Evolutionary conservation across 1,140 invertebrate species (phyloP), one percentile per base, ranked within the genome.

Genomic region (Lepidurus apus): DNA sequence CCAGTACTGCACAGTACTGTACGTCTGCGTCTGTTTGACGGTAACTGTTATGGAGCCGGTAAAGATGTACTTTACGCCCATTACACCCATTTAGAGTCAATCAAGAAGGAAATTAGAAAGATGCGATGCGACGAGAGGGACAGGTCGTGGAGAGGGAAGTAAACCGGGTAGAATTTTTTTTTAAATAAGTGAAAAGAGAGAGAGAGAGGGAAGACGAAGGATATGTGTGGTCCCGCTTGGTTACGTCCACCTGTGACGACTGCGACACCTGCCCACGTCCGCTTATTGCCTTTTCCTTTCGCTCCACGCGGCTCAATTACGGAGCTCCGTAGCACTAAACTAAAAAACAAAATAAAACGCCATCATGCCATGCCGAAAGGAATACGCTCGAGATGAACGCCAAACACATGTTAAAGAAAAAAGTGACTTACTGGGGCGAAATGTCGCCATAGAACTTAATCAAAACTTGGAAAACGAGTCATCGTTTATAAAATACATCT

Each of bases 181-280:
- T 4, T 1, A 34, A 34, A 34, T 34, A 34, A 65, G 53, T 65
- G n/a, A 65, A 65, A 21, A 13, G 53, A 65, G 53, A 65, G 53
- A 65, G 53, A 65, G 53, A 65, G 47, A 65, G 53, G 21, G 53
- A 65, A 65, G 53, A 65, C 53, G 53, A 65, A 21, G 9, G 53
- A 65, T 34, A 34, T 65, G 53, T 65, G 53, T 65, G 53, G 53
- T 17, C 53, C 53, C 53, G 53, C 53, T 65, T 65, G 53, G 53
- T 65, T 65, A 65, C 53, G 53, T 65, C 53, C 53, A 65, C 53
- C 53, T 65, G 53, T 65, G 53, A 65, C 53, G 53, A 65, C 53
- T 65, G 53, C 53, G 53, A 65, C 53, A 65, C 53, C 53, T 65
- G 53, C 53, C 53, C 53, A 65, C 53, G 53, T 65, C 53, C 53